Evolutionary conservation across 1,140 invertebrate species (phyloP).

Genomic region (Cydia strobilella): DNA sequence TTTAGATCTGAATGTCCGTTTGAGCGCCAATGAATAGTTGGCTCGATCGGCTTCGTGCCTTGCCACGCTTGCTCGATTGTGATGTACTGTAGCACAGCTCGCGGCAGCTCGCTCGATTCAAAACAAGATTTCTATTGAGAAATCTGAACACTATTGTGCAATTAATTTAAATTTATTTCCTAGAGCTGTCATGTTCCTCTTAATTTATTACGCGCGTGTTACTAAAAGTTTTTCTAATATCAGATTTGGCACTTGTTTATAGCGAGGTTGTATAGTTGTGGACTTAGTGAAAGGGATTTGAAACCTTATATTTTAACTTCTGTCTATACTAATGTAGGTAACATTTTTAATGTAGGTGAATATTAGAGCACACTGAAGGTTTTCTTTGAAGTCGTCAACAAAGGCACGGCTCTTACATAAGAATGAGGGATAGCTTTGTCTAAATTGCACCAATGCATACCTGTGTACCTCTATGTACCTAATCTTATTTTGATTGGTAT

Average conservation of each 20-base stretch:
- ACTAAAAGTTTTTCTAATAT: conserved; percentile 49
- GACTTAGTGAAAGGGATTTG: conserved; percentile 13
- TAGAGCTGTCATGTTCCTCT: conserved; percentile 55
- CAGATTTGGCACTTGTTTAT: conserved; percentile 51
- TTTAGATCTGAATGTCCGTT: conserved; percentile 76
- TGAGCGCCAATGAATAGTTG: conserved; percentile 79
- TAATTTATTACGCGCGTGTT: conserved; percentile 49
- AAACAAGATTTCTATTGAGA: conserved; percentile 65
- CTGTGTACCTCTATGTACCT: no score
- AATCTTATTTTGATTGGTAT: background rate
- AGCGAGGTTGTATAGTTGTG: background rate
- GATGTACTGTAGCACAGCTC: conserved; percentile 64
- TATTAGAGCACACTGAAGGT: no score
- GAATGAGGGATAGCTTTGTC: background rate
- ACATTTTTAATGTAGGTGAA: no score
- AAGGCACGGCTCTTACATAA: background rate
- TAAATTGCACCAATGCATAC: background rate
- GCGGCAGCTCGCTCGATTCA: conserved; percentile 69
- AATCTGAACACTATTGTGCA: conserved; percentile 53
- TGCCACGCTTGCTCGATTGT: conserved; percentile 78
- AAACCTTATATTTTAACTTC: background rate
- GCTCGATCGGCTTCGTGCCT: conserved; percentile 75
- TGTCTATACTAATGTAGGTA: background rate
- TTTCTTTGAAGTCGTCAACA: no score
- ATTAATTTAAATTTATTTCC: conserved; percentile 60